phyloP scores from a whole-genome alignment of 2,888 invertebrate species.

The Andrena bicolor region DNA sequence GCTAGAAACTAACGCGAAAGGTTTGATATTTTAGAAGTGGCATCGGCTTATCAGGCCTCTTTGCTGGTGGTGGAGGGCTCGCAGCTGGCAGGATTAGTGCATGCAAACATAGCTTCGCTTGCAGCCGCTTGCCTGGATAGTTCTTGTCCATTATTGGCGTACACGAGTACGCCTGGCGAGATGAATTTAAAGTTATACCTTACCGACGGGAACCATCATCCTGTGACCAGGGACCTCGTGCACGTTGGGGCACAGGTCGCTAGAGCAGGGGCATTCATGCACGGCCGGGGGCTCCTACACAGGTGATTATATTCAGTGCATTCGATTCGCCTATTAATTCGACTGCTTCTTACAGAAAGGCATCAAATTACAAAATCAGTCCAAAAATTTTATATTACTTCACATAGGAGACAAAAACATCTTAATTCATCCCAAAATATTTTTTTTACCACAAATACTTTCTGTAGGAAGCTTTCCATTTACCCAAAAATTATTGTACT shows the following conservation, averaged over 20 bases:
- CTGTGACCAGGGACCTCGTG: slow-evolving; percentile 92
- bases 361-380: neutral
- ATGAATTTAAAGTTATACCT: slow-evolving; percentile 83
- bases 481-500: too few relatives aligned
- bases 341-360: neutral
- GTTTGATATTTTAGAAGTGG: slow-evolving; percentile 86
- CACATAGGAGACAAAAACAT: neutral
- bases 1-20: slow-evolving; percentile 10
- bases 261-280: slow-evolving; percentile 94
- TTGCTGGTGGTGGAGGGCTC: slow-evolving; percentile 91
- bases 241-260: slow-evolving; percentile 94
- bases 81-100: slow-evolving; percentile 90
- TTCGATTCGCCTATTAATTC: neutral
- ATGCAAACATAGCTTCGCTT: slow-evolving; percentile 90
- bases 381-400: neutral
- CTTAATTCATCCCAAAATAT: neutral
- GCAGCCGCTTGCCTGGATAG: slow-evolving; percentile 89
- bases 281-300: slow-evolving; percentile 94
- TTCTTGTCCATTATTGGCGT: slow-evolving; percentile 89
- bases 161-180: slow-evolving; percentile 87
- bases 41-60: slow-evolving; percentile 90
- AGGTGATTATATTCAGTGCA: slow-evolving; percentile 80
- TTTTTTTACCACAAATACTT: neutral
- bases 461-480: neutral
- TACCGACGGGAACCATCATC: slow-evolving; percentile 84